Evolutionary conservation across 2,888 invertebrate genomes (phyloP), one percentile per base, ranked within the genome.

Genomic region (Desoria tigrina): DNA sequence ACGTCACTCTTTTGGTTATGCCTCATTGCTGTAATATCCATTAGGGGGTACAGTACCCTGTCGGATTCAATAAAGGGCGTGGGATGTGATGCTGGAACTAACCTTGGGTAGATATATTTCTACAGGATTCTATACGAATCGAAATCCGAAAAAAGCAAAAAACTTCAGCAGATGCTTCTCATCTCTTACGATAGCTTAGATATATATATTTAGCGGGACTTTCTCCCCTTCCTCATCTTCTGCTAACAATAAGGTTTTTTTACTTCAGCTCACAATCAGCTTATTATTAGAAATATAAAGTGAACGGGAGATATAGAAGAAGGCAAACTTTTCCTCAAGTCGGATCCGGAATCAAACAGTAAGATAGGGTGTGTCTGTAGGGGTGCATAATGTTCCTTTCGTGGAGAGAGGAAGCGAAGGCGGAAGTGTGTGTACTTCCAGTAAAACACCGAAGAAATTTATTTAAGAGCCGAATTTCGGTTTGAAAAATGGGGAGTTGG

Each of bases 1-100:
- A 23, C 26, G 51, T 51, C 51, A 23, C 24, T 51, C 51, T 26
- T 32, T 68, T 65, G 64, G 68, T 62, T 66, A 61, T 68, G 69
- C 66, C 64, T 71, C 68, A 71, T 69, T 73, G 69, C 69, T 69
- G 65, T 71, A 70, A 70, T 69, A 69, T 65, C 68, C 69, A 67
- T 69, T 71, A 71, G 63, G 63, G 63, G 45, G 24, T 63, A 39
- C 61, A 59, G 61, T 39, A 16, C 27, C 54, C 32, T 61, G 68
- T 68, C 68, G 59, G 49, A 66, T 66, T 66, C 61, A 69, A 69
- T 69, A 66, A 57, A 63, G 45, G 45, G 45, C 16, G 45, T 18
- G 45, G 32, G 32, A 11, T 32, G 4, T 32, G n/a, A 32, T 4
- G 32, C 32, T 32, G 32, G 11, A 32, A 32, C n/a, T n/a, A n/a